Conservation (phyloP, 2,113 vertebrate genomes). For the Rafetus swinhoei region DNA sequence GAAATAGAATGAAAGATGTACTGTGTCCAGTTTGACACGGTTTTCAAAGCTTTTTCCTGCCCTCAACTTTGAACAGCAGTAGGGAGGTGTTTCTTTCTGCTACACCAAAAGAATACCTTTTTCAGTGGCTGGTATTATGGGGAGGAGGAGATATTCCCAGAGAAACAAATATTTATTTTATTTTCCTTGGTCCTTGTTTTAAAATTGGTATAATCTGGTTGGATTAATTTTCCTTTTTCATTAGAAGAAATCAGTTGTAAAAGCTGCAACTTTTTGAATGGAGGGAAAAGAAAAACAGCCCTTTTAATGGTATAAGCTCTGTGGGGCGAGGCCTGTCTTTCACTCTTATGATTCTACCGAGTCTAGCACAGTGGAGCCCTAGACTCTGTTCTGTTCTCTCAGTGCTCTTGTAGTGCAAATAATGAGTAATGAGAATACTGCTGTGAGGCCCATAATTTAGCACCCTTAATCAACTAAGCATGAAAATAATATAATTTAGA, state of each 20-base stretch:
- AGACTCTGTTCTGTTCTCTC: neutral
- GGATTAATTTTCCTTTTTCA: neutral
- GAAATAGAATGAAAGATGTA: conserved; percentile 38
- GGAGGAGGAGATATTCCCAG: neutral
- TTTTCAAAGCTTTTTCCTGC: conserved; percentile 40
- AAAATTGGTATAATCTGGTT: neutral
- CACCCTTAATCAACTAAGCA: neutral
- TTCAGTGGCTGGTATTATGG: neutral
- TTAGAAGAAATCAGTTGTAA: neutral
- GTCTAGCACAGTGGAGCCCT: neutral
- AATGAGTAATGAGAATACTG: neutral
- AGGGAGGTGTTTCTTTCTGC: conserved; percentile 2
- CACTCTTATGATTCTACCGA: neutral
- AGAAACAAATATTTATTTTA: conserved; percentile 34
- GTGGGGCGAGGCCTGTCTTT: neutral
- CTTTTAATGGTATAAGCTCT: neutral
- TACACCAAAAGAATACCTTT: neutral
- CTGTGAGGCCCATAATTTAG: neutral
- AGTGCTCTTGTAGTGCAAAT: neutral
- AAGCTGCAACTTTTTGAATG: conserved; percentile 1
- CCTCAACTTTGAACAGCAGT: neutral
- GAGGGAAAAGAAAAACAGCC: neutral
- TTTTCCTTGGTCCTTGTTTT: neutral
- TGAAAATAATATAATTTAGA: neutral
- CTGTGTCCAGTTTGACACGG: neutral